Evolutionary conservation across 2,113 vertebrate genomes (phyloP).

Genomic region (Tetrax tetrax): DNA sequence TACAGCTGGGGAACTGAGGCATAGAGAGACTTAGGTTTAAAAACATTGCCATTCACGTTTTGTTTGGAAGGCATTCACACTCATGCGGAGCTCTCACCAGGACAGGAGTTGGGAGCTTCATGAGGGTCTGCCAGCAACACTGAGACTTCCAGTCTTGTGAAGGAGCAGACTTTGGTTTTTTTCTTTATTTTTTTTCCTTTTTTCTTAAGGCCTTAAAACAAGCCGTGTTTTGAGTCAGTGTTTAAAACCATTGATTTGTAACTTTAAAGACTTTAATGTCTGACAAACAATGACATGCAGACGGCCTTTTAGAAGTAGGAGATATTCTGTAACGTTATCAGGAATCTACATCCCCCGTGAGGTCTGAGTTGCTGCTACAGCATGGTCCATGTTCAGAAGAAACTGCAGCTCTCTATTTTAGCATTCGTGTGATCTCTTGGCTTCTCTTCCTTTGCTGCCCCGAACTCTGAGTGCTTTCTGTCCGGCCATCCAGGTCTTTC

Average conservation of each 20-base stretch:
- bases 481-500: neutral
- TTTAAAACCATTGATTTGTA: neutral
- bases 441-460: neutral
- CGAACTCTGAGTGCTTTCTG: neutral
- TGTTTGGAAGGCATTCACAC: neutral
- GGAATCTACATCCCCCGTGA: neutral
- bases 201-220: neutral
- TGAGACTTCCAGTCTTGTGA: neutral
- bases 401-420: neutral
- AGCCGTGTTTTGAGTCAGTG: neutral
- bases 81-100: neutral
- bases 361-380: neutral
- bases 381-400: neutral
- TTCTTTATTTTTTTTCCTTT: accelerated
- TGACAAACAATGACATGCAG: neutral
- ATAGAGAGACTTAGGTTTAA: neutral
- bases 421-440: neutral
- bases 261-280: neutral
- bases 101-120: neutral
- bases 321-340: neutral
- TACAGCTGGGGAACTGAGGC: neutral
- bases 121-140: neutral
- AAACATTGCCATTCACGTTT: neutral
- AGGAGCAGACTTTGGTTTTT: neutral
- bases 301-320: neutral